Percentiles rank a stretch among this genome's conserved stretches.
Evolutionary conservation across 1,140 invertebrate genomes (phyloP).

Genomic region (Ganaspis sp.): DNA sequence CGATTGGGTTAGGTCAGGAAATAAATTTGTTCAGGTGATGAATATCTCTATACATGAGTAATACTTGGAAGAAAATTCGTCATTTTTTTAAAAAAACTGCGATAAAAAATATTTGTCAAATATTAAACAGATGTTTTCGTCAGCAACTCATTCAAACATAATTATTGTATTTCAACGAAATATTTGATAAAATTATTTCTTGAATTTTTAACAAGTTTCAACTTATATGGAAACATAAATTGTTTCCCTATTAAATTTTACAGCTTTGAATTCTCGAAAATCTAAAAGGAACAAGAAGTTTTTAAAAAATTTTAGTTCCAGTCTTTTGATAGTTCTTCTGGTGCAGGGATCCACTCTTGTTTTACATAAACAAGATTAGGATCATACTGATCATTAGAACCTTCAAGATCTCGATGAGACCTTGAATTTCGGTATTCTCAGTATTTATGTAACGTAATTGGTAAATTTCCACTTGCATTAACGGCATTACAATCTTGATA

Average conservation of each 20-base stretch:
- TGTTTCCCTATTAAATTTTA: not conserved
- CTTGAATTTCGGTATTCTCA: constrained; percentile 76
- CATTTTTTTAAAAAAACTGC: not conserved
- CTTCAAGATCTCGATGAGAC: constrained; percentile 61
- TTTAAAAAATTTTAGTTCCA: constrained; percentile 60
- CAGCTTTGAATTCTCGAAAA: not conserved
- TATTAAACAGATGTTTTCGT: not conserved
- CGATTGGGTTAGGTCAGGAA: constrained; percentile 17
- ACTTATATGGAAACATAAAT: not conserved
- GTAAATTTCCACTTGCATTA: constrained; percentile 72
- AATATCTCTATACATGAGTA: not conserved
- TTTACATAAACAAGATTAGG: constrained; percentile 71
- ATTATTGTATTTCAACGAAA: not conserved
- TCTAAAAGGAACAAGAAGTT: not conserved
- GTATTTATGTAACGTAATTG: constrained; percentile 75
- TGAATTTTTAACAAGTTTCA: not conserved
- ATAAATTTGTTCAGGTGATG: constrained; percentile 20
- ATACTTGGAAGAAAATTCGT: constrained; percentile 8
- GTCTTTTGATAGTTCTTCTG: constrained; percentile 67
- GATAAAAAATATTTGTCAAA: not conserved
- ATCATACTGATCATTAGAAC: constrained; percentile 53
- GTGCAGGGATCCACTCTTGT: constrained; percentile 70
- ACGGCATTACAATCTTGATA: constrained; percentile 74
- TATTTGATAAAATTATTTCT: not conserved
- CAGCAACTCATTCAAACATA: not conserved